Conservation (phyloP, 2,797 vertebrate genomes). For the Choloepus didactylus region DNA sequence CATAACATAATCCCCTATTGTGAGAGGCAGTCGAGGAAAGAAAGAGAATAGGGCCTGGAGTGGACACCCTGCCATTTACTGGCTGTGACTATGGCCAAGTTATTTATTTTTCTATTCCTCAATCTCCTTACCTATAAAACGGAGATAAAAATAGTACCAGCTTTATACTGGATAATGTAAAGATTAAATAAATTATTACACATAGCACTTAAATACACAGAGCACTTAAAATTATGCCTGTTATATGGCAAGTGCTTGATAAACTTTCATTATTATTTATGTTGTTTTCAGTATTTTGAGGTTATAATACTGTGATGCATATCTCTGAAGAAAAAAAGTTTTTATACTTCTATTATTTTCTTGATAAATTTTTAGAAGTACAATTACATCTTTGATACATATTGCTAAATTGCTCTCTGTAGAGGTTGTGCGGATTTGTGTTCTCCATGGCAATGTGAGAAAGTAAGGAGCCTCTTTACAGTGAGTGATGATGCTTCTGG, state of each 20-base stretch:
- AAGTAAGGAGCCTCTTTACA: not conserved
- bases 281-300: slow-evolving; percentile 24
- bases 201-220: not conserved
- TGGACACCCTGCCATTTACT: not conserved
- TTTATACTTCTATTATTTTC: slow-evolving; percentile 19
- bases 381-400: not conserved
- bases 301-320: not conserved
- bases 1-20: not conserved
- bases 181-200: not conserved
- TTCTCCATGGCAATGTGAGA: not conserved
- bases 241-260: not conserved
- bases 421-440: fast-evolving
- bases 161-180: not conserved
- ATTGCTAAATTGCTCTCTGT: not conserved
- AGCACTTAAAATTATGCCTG: not conserved
- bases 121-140: not conserved
- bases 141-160: not conserved
- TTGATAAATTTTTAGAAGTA: not conserved
- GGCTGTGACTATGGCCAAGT: not conserved
- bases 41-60: not conserved
- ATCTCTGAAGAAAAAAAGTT: not conserved
- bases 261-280: slow-evolving; percentile 4
- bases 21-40: not conserved
- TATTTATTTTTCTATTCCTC: not conserved
- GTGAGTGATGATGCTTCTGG: not conserved